These are phyloP conservation scores for Dolichoris vasculosae DNA, from an alignment of 1,140 invertebrate genomes.

Conservation along the genomic window DNA sequence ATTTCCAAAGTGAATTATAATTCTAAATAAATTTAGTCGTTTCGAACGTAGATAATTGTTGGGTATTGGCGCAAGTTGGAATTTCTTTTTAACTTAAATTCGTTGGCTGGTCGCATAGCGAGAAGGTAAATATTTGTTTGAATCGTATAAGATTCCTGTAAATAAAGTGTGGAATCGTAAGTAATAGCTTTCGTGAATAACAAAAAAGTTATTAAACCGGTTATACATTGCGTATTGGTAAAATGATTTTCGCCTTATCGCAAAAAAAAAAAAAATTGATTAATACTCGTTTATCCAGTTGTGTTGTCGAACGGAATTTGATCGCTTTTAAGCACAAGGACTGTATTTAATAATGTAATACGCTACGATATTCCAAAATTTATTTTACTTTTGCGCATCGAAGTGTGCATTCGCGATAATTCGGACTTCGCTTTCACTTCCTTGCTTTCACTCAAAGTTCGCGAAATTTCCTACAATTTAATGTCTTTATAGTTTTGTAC, in stretches of 20 bases:
- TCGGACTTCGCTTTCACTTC: background rate
- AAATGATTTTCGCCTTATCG: background rate
- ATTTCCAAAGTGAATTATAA: background rate
- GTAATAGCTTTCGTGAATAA: background rate
- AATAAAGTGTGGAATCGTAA: background rate
- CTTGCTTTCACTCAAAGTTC: background rate
- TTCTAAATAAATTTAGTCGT: background rate
- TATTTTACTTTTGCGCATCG: too few species aligned
- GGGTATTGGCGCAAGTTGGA: background rate
- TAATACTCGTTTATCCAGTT: background rate
- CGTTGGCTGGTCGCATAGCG: too few species aligned
- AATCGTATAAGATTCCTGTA: background rate
- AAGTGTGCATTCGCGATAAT: background rate
- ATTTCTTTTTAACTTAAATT: background rate
- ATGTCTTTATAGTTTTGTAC: background rate
- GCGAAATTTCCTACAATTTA: background rate
- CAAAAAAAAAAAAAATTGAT: background rate
- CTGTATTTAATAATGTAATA: background rate
- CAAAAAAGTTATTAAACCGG: background rate
- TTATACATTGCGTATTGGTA: background rate
- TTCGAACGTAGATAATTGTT: background rate
- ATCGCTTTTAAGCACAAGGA: background rate
- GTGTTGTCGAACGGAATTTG: background rate
- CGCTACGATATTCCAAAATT: too few species aligned
- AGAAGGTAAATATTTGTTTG: background rate